phyloP scores from a whole-genome alignment of 2,797 vertebrate genomes.

The Crenuchus spilurus region DNA sequence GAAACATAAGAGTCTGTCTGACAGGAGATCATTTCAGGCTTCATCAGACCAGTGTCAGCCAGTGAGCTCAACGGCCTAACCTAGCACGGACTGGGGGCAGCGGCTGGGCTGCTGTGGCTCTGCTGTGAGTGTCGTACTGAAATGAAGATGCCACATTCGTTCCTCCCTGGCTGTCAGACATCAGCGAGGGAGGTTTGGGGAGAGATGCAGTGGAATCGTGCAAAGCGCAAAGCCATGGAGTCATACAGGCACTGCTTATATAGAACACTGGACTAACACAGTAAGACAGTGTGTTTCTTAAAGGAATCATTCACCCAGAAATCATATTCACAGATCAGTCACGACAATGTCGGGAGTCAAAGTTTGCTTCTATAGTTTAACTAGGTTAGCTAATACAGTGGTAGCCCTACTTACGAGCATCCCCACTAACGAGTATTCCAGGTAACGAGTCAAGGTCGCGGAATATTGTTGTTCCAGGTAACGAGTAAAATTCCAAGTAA shows the following conservation, averaged over 20 bases:
- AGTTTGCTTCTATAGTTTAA: too few relatives aligned
- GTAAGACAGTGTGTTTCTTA: background rate
- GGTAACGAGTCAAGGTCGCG: too few relatives aligned
- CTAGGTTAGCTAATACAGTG: too few relatives aligned
- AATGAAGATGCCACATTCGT: background rate
- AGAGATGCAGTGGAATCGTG: conserved; percentile 30
- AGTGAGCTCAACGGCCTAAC: conserved; percentile 14
- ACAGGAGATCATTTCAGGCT: background rate
- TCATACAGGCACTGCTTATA: conserved; percentile 27
- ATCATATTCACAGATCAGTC: too few relatives aligned
- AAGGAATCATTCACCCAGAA: background rate
- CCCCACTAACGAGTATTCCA: too few relatives aligned
- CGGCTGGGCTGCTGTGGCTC: conserved; percentile 1
- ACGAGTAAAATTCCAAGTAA: too few relatives aligned
- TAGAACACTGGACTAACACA: background rate
- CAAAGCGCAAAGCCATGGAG: conserved; percentile 47
- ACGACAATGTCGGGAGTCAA: too few relatives aligned
- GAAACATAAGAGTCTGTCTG: conserved; percentile 11
- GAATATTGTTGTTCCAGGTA: too few relatives aligned
- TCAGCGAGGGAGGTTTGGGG: conserved; percentile 13
- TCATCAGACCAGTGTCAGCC: conserved; percentile 36
- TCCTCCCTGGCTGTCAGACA: conserved; percentile 31
- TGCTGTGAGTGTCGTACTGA: conserved; percentile 3
- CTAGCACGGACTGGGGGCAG: background rate
- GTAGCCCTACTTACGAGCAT: too few relatives aligned